Evolutionary conservation across 2,797 vertebrate species (phyloP), one percentile per base, ranked within the genome.

Genomic region (Coregonus sp.): DNA sequence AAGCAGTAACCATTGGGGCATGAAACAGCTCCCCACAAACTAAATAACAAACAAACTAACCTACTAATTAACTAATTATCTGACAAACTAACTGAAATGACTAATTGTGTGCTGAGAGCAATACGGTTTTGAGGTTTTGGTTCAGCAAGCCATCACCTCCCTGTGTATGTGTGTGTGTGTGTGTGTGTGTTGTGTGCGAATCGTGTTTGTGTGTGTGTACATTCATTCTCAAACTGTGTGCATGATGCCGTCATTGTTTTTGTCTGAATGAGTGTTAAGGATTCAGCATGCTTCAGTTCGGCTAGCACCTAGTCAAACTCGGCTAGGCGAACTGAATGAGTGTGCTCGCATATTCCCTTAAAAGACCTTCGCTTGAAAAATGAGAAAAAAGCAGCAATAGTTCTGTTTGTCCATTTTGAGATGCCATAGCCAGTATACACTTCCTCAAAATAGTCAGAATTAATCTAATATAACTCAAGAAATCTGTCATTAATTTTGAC

Each of bases 11-110:
- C 73, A 5, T n/a, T 63, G 20, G 59, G 7, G 59, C 59, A 63
- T 63, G 20, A 63, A 47, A 47, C 16, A 25, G 59, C 20, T 63
- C 20, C 91, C 82, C 11, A 92, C 90, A 91, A 92, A 92, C 89
- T 74, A 86, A 91, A 86, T 87, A 88, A 79, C 67, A 31, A 74
- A 70, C 77, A 3, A 74, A 92, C 88, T 69, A 81, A 47, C 40
- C 40, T 47, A 73, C 88, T 90, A 89, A 92, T 89, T 68, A 74
- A 87, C 40, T 47, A 89, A 92, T 90, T 71, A 75, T 86, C 87
- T 70, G 85, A 90, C 35, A 11, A 61, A 74, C 72, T 63, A 74
- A 63, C 70, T 50, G 70, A 54, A 82, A 63, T 66, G 72, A 86
- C 81, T 87, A 84, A 88, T 77, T 0, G 5, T 86, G 59, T 80